phyloP scores from a whole-genome alignment of 2,113 vertebrate species.

The Ariopsis seemanni region DNA sequence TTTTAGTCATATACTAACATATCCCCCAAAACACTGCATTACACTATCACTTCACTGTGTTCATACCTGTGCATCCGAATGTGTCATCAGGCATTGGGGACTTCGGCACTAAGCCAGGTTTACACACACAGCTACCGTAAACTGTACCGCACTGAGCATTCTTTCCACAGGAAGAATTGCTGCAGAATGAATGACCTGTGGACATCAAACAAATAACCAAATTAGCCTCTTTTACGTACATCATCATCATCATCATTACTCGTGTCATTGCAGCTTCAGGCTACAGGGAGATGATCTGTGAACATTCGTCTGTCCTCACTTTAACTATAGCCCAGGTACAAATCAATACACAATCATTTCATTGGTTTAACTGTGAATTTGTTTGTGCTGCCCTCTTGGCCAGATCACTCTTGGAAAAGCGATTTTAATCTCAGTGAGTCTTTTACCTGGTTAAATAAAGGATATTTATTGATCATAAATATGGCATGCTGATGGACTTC shows the following conservation, averaged over 20 bases:
- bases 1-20: neutral
- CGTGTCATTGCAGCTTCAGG: neutral
- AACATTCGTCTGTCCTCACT: neutral
- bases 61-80: slow-evolving; percentile 1
- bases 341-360: neutral
- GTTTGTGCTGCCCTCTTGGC: no score
- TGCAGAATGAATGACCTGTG: slow-evolving; percentile 14
- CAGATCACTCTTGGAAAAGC: no score
- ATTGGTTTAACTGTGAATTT: neutral
- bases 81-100: neutral
- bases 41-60: neutral
- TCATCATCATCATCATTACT: neutral
- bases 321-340: neutral
- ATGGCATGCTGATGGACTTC: no score
- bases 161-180: neutral
- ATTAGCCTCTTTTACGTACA: neutral
- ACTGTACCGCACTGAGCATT: neutral
- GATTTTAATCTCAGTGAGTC: no score
- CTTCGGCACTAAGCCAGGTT: neutral
- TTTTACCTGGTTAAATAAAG: no score
- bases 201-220: neutral
- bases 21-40: neutral
- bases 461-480: no score
- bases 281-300: neutral
- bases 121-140: slow-evolving; percentile 20